Percentiles rank a stretch among this genome's conserved stretches.
Conservation (phyloP, 1,140 invertebrate species). For the Sycophaga agraensis region DNA sequence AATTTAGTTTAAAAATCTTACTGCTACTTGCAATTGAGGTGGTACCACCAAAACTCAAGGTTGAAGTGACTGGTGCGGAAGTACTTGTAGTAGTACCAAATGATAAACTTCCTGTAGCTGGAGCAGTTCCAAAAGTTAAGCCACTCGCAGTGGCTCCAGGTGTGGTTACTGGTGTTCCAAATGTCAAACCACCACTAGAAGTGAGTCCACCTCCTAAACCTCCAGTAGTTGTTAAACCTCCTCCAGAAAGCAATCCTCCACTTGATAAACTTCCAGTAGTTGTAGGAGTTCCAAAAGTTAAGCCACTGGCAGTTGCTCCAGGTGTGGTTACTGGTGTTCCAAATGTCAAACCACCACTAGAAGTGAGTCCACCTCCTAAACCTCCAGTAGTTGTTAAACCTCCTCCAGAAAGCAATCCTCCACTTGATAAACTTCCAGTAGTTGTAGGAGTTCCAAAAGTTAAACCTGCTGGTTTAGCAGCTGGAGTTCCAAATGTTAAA, state of each 20-base stretch:
- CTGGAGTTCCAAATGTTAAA: slow-evolving; percentile 22
- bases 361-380: slow-evolving; percentile 27
- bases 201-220: too few species aligned
- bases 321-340: slow-evolving; percentile 30
- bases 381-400: slow-evolving; percentile 17
- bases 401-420: background rate
- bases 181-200: slow-evolving; percentile 16
- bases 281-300: slow-evolving; percentile 39
- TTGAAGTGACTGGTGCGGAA: slow-evolving; percentile 34
- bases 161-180: slow-evolving; percentile 22
- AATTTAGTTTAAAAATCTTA: slow-evolving; percentile 27
- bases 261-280: slow-evolving; percentile 31
- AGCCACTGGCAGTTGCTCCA: too few species aligned
- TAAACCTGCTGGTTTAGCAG: slow-evolving; percentile 7
- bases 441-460: slow-evolving; percentile 11
- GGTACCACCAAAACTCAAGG: slow-evolving; percentile 43
- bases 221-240: background rate
- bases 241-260: background rate
- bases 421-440: background rate
- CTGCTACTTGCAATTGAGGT: slow-evolving; percentile 36
- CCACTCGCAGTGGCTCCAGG: slow-evolving; percentile 22
- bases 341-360: slow-evolving; percentile 37
- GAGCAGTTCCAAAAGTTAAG: slow-evolving; percentile 39
- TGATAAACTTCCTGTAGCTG: slow-evolving; percentile 29
- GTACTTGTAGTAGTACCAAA: slow-evolving; percentile 39